Percentiles rank a stretch among this genome's conserved stretches.
Conservation (phyloP, 2,888 invertebrate species). For the Drosophila peninsularis region DNA sequence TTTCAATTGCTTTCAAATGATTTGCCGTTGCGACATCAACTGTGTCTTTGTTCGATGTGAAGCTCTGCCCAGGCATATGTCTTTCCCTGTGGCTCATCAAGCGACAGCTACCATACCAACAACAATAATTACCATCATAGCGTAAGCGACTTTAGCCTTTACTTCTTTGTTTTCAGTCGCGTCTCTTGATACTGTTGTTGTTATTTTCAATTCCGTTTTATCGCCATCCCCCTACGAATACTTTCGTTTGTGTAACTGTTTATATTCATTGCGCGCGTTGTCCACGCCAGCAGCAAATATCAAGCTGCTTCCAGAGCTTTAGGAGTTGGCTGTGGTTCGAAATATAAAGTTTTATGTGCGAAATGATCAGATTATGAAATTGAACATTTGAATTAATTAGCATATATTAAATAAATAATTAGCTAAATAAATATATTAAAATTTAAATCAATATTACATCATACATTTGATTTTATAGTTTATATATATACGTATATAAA, state of each 20-base stretch:
- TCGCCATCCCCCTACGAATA: conserved; percentile 37
- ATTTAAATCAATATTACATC: background rate
- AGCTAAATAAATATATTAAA: background rate
- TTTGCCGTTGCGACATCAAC: conserved; percentile 59
- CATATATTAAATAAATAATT: background rate
- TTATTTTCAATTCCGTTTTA: conserved; percentile 31
- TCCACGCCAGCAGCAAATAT: conserved; percentile 30
- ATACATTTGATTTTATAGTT: no score
- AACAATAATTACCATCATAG: conserved; percentile 33
- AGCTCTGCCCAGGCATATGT: background rate
- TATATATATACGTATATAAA: background rate
- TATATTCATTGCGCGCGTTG: conserved; percentile 45
- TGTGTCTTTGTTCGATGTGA: conserved; percentile 44
- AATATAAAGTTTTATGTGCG: background rate
- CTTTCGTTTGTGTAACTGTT: conserved; percentile 62
- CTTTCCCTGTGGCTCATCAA: conserved; percentile 17
- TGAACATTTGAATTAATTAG: background rate
- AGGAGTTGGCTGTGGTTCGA: conserved; percentile 25
- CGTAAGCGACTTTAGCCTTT: conserved; percentile 17
- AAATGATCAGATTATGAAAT: background rate
- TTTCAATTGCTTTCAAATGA: conserved; percentile 74
- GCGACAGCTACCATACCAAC: conserved; percentile 6
- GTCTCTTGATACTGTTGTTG: conserved; percentile 1
- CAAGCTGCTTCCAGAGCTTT: conserved; percentile 27
- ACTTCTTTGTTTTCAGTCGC: conserved; percentile 32